A percentile compares a stretch with the other conserved stretches of the same genome.
Conservation (phyloP, 1,140 invertebrate genomes). For the Diuraphis noxia region DNA sequence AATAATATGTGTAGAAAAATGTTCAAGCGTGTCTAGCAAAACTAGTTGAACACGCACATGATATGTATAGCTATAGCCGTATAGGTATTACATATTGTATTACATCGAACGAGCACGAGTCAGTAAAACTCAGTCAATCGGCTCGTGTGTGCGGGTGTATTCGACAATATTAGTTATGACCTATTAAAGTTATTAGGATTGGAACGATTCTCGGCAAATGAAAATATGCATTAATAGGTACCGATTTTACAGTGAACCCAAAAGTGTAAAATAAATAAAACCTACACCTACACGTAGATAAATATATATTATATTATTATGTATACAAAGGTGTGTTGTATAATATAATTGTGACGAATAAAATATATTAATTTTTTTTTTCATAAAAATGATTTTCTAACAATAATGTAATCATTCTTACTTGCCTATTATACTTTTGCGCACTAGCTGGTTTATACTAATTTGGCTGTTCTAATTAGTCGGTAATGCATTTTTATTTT, state of each 20-base stretch:
- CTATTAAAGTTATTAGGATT: not conserved
- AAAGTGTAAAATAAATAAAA: not conserved
- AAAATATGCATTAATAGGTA: not conserved
- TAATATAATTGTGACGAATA: not conserved
- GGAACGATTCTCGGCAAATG: not conserved
- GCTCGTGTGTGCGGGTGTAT: not conserved
- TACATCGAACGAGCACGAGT: not conserved
- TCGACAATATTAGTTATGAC: not conserved
- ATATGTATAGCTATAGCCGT: not conserved
- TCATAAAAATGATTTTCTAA: not conserved
- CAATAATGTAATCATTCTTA: not conserved
- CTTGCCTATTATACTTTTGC: not conserved
- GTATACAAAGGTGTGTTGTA: not conserved
- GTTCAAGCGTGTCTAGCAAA: not conserved
- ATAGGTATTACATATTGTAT: not conserved
- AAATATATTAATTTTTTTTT: not conserved
- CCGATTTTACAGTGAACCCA: not conserved
- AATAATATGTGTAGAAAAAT: not conserved
- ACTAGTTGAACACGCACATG: not conserved
- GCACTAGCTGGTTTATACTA: not conserved
- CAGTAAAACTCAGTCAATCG: not conserved
- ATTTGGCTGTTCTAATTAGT: not conserved
- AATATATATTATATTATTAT: not conserved
- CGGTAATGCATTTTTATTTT: not conserved
- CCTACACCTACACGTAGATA: not conserved